Percentiles rank a stretch among this genome's conserved stretches.
Evolutionary conservation across 2,888 invertebrate genomes (phyloP).

Genomic region (Sinhomidia bicolor): DNA sequence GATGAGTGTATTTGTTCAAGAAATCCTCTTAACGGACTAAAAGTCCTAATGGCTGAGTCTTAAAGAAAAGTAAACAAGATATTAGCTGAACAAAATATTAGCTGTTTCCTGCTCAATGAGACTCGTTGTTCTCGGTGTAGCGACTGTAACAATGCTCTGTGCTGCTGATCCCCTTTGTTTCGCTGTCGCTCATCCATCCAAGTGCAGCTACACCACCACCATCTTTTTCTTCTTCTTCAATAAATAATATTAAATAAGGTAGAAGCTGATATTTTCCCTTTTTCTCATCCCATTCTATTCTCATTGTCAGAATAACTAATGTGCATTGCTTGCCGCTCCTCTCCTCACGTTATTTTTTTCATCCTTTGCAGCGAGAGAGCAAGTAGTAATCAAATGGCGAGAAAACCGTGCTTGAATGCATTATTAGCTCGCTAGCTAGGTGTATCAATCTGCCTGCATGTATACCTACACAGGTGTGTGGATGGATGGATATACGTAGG

Average conservation of each 20-base stretch:
- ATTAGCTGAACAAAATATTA: too few species aligned
- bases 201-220: not conserved
- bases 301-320: not conserved
- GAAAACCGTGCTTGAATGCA: too few species aligned
- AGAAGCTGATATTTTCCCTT: not conserved
- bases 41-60: not conserved
- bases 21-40: conserved; percentile 60
- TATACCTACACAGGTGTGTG: too few species aligned
- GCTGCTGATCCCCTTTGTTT: not conserved
- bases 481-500: too few species aligned
- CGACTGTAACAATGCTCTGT: not conserved
- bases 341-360: not conserved
- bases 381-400: too few species aligned
- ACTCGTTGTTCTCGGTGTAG: not conserved
- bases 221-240: not conserved
- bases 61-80: not conserved
- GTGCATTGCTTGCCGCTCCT: too few species aligned
- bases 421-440: too few species aligned
- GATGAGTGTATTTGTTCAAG: conserved; percentile 30
- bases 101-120: too few species aligned
- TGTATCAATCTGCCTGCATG: too few species aligned
- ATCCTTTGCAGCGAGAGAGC: too few species aligned
- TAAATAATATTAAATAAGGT: not conserved
- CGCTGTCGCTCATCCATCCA: not conserved
- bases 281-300: not conserved